A percentile compares a stretch with the other conserved stretches of the same genome.
These are phyloP conservation scores for Pogonocichla stellata DNA, from an alignment of 2,113 vertebrate genomes.

Conservation along the genomic window DNA sequence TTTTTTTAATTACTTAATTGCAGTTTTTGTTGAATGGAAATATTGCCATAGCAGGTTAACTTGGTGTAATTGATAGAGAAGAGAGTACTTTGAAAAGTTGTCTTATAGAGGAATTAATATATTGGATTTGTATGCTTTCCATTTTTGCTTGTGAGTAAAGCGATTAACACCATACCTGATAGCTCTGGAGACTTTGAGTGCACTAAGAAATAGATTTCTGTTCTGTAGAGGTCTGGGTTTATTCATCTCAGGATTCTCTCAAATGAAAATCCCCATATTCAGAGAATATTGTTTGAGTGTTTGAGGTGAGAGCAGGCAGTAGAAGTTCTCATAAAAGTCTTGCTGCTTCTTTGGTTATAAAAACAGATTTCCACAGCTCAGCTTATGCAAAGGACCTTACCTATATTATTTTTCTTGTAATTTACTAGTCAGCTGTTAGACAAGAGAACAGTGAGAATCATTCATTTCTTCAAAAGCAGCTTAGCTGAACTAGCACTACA, in stretches of 20 bases:
- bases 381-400: slow-evolving; percentile 37
- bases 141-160: background rate
- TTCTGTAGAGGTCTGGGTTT: background rate
- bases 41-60: background rate
- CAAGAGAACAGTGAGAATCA: slow-evolving; percentile 48
- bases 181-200: background rate
- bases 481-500: slow-evolving; percentile 16
- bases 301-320: background rate
- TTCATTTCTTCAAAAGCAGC: slow-evolving; percentile 59
- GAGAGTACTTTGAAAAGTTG: background rate
- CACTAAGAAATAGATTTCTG: background rate
- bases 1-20: background rate
- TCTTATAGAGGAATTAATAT: background rate
- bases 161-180: background rate
- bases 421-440: slow-evolving; percentile 42
- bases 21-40: background rate
- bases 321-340: background rate
- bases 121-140: background rate
- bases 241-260: background rate
- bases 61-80: background rate
- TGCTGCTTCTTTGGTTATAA: background rate
- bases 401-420: slow-evolving; percentile 27
- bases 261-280: background rate
- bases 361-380: slow-evolving; percentile 37
- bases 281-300: background rate